These are phyloP conservation scores for Phylloscopus trochiloides DNA, from an alignment of 2,113 vertebrate genomes.

Conservation along the genomic window DNA sequence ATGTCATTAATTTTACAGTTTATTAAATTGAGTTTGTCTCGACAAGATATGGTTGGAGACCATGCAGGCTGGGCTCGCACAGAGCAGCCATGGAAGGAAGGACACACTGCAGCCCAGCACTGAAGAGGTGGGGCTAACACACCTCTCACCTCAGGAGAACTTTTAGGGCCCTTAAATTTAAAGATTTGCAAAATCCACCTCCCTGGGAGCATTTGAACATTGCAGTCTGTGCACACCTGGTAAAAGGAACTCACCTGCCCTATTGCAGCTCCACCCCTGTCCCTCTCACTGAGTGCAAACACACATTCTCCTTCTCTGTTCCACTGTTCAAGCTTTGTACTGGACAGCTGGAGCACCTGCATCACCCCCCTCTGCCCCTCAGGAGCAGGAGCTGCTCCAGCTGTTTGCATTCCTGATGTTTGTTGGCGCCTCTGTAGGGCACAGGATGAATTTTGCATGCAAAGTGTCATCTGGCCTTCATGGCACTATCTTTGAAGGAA, in stretches of 20 bases:
- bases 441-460: background rate
- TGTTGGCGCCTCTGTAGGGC: background rate
- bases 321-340: background rate
- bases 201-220: background rate
- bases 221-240: background rate
- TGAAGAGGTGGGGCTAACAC: background rate
- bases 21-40: background rate
- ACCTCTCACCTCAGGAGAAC: background rate
- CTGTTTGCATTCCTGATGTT: background rate
- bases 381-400: background rate
- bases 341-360: background rate
- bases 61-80: background rate
- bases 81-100: background rate
- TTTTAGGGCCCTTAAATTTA: background rate
- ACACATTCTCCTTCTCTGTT: background rate
- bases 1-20: background rate
- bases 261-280: background rate
- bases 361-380: accelerated
- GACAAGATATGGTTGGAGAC: accelerated
- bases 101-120: background rate
- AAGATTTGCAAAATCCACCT: background rate
- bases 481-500: background rate
- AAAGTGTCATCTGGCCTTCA: background rate
- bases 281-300: background rate
- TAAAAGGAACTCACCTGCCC: background rate